Evolutionary conservation across 2,888 invertebrate genomes (phyloP), one percentile per base, ranked within the genome.

Genomic region (Anoplius nigerrimus): DNA sequence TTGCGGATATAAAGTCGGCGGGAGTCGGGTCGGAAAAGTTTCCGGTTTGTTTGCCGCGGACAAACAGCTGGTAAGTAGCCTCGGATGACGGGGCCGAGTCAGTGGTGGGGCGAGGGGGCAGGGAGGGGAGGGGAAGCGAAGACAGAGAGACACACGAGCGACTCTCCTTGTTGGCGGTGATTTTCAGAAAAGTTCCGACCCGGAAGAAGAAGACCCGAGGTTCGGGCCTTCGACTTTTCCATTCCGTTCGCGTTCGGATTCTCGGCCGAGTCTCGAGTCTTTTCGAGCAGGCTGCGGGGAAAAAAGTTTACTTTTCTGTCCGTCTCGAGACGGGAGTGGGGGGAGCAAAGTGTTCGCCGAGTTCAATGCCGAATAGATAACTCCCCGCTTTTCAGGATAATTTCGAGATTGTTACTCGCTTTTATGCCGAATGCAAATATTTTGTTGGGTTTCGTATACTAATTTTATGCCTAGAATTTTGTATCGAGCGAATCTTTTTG

Each of bases 41-140:
- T 73, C 58, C 63, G 69, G 79, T 80, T 79, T 79, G 74, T 78
- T 81, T 82, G 75, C 73, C 73, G 64, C 65, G 73, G 72, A 71
- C 74, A 78, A 79, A 80, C 76, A 76, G 72, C 69, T 63, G 72
- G 61, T 62, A 58, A 72, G 75, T 63, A 66, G 65, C 66, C 56
- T 65, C 62, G 57, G 46, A 66, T 51, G 66, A 59, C 52, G 15
- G 62, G 62, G 21, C 27, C 45, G 54, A 45, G 52, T 24, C 13
- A 62, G 11, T 20, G 62, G 53, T 53, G 53, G 42, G 62, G 42
- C 51, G 22, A 16, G 27, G 56, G 13, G 45, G 53, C 45, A 54
- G 5, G 54, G 6, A 24, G 15, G 22, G n/a, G 27, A 55, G 15
- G 34, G 21, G 56, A 55, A 58, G 21, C 34, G 55, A 56, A 34